Percentiles rank a stretch among this genome's conserved stretches.
Conservation (phyloP, 2,797 vertebrate species). For the Astyanax mexicanus region DNA sequence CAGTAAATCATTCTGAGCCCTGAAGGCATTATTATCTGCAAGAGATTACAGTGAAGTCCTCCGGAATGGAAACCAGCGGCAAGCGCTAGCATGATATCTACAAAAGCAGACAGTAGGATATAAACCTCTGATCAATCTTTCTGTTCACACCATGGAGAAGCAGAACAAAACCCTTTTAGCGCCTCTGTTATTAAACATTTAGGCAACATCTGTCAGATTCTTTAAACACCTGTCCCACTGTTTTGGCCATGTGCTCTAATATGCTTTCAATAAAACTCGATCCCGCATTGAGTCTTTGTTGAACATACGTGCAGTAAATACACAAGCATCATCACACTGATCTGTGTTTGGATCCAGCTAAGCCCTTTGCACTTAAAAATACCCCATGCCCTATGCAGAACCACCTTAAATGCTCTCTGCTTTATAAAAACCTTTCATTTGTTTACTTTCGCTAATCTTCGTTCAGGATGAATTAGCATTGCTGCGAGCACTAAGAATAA, state of each 20-base stretch:
- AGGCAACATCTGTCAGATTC: slow-evolving; percentile 7
- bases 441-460: slow-evolving; percentile 22
- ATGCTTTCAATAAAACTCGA: background rate
- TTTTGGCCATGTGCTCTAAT: background rate
- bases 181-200: background rate
- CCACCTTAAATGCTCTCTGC: background rate
- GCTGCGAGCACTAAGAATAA: background rate
- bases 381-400: too few relatives aligned
- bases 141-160: background rate
- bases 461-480: background rate
- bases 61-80: too few relatives aligned
- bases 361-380: too few relatives aligned
- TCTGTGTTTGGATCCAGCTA: background rate
- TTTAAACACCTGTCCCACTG: background rate
- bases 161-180: background rate
- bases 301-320: too few relatives aligned
- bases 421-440: background rate
- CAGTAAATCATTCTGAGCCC: too few relatives aligned
- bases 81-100: background rate
- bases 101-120: background rate
- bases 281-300: background rate
- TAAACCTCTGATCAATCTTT: background rate
- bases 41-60: too few relatives aligned
- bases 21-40: too few relatives aligned
- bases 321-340: background rate